Percentiles rank a stretch among this genome's conserved stretches.
Evolutionary conservation across 2,888 invertebrate genomes (phyloP).

Genomic region (Tenthredo notha): DNA sequence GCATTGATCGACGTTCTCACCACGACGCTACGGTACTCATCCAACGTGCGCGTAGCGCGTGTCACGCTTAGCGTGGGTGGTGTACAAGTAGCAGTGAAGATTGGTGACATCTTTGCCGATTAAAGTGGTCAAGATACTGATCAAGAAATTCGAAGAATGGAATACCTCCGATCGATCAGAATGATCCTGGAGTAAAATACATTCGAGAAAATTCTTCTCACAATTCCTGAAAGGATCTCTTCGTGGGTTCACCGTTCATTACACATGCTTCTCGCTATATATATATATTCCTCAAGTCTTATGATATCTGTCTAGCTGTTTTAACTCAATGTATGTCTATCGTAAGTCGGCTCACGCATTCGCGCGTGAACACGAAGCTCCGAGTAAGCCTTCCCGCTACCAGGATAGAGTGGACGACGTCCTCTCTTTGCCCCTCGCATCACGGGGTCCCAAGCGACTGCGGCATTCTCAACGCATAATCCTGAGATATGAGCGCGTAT

Average conservation of each 20-base stretch:
- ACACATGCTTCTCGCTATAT: neutral
- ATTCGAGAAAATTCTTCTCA: neutral
- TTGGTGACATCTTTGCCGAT: conserved; percentile 14
- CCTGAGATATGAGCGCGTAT: conserved; percentile 77
- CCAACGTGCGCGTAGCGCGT: conserved; percentile 25
- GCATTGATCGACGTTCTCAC: conserved; percentile 45
- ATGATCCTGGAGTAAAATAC: neutral
- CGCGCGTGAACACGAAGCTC: conserved; percentile 55
- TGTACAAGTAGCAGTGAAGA: conserved; percentile 1
- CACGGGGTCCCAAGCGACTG: conserved; percentile 57
- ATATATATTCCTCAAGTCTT: neutral
- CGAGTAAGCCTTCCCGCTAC: conserved; percentile 20
- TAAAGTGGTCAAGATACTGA: conserved; percentile 10
- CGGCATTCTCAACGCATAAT: conserved; percentile 69
- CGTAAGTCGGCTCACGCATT: conserved; percentile 52
- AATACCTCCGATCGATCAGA: neutral
- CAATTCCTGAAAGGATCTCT: neutral
- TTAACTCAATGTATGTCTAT: conserved; percentile 31
- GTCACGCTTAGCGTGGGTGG: conserved; percentile 46
- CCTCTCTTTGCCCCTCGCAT: conserved; percentile 24
- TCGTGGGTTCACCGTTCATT: neutral
- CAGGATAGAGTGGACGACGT: conserved; percentile 43
- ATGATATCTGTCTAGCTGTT: conserved; percentile 18
- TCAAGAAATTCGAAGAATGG: neutral
- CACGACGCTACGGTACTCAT: neutral